phyloP scores from a whole-genome alignment of 2,797 vertebrate species.

The Peromyscus melanophrys region DNA sequence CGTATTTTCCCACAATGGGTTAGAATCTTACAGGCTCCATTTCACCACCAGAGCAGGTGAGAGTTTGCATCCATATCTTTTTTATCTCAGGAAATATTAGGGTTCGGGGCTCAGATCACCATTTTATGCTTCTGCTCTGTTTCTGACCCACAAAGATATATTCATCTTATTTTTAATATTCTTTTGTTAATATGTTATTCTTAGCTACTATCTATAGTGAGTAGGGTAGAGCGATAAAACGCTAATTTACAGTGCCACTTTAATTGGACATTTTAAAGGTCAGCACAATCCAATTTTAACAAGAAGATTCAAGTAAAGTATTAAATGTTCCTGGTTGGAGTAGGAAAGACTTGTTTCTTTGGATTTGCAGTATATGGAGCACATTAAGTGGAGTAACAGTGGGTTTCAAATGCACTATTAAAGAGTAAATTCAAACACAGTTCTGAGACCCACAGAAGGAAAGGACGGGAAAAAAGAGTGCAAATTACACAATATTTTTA shows the following conservation, averaged over 20 bases:
- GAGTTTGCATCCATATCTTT: not conserved
- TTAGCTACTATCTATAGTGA: not conserved
- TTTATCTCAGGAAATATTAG: not conserved
- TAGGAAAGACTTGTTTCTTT: not conserved
- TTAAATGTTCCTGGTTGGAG: not conserved
- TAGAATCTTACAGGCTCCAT: not conserved
- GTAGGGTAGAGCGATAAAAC: not conserved
- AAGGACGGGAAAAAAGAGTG: not conserved
- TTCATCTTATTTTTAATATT: not conserved
- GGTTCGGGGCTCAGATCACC: not conserved
- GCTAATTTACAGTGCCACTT: not conserved
- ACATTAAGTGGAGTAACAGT: not conserved
- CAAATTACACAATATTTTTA: slow-evolving; percentile 36
- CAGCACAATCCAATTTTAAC: slow-evolving; percentile 40
- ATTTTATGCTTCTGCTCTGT: not conserved
- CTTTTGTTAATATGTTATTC: not conserved
- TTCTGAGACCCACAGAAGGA: slow-evolving; percentile 1
- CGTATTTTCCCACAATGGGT: not conserved
- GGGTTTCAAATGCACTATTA: slow-evolving; percentile 32
- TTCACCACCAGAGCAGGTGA: not conserved
- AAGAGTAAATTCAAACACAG: slow-evolving; percentile 33
- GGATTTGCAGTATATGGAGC: not conserved
- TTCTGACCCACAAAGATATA: slow-evolving; percentile 11
- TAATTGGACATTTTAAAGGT: not conserved
- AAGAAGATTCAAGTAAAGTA: slow-evolving; percentile 18